phyloP scores from a whole-genome alignment of 2,113 vertebrate species.

The Procavia capensis region DNA sequence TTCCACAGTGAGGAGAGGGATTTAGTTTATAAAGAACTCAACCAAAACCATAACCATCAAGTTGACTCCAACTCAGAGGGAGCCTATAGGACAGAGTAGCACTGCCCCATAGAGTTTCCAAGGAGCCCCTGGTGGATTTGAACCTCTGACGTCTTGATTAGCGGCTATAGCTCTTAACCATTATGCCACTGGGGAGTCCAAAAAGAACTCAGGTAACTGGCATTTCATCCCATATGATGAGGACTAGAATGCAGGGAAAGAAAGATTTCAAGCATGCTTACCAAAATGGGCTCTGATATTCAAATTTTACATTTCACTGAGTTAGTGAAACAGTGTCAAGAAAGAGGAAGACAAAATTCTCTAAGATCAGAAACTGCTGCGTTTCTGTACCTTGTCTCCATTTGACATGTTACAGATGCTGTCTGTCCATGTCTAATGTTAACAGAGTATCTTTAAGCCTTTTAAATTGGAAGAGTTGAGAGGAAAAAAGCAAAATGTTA shows the following conservation, averaged over 20 bases:
- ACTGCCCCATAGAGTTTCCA: too few species aligned
- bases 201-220: slow-evolving; percentile 22
- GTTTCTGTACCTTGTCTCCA: background rate
- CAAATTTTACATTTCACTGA: slow-evolving; percentile 8
- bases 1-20: background rate
- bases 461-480: background rate
- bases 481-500: slow-evolving; percentile 58
- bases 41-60: too few species aligned
- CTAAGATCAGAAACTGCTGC: background rate
- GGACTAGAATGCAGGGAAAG: slow-evolving; percentile 8
- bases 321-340: slow-evolving; percentile 5
- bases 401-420: slow-evolving; percentile 36
- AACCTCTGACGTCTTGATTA: too few species aligned
- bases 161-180: too few species aligned
- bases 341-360: background rate
- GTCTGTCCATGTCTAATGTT: background rate
- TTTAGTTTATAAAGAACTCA: too few species aligned
- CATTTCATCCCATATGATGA: background rate
- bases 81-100: too few species aligned
- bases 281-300: background rate
- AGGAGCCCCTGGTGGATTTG: too few species aligned
- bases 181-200: too few species aligned
- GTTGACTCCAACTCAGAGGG: too few species aligned
- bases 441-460: slow-evolving; percentile 31
- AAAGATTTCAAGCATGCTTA: slow-evolving; percentile 5